Conservation (phyloP, 2,888 invertebrate genomes). For the Polietes domitor region DNA sequence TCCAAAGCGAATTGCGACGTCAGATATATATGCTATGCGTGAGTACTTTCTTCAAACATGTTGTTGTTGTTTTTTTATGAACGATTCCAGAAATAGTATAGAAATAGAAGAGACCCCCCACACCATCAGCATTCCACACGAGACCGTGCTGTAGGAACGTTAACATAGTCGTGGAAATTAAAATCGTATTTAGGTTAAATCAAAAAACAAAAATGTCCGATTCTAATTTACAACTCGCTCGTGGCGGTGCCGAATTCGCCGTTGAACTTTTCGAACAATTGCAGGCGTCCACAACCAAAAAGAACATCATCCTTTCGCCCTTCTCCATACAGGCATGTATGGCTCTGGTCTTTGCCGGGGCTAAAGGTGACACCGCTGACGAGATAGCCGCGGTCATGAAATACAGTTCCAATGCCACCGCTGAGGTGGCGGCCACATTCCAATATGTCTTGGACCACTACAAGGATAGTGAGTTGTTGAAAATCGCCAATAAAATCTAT, state of each 20-base stretch:
- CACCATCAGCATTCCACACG: slow-evolving; percentile 53
- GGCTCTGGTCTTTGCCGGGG: slow-evolving; percentile 88
- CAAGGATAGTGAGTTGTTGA: slow-evolving; percentile 73
- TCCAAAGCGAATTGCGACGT: too few species aligned
- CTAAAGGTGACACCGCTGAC: slow-evolving; percentile 84
- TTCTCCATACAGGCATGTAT: slow-evolving; percentile 88
- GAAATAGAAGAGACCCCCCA: too few species aligned
- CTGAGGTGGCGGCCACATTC: slow-evolving; percentile 73
- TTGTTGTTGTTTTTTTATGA: too few species aligned
- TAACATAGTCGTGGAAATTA: neutral
- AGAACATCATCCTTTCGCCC: slow-evolving; percentile 89
- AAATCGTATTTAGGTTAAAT: too few species aligned
- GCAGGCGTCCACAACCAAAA: slow-evolving; percentile 80
- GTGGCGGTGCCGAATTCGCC: slow-evolving; percentile 76
- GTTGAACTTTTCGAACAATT: slow-evolving; percentile 74
- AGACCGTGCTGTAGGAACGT: slow-evolving; percentile 44
- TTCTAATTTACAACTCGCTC: slow-evolving; percentile 75
- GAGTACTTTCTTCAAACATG: too few species aligned
- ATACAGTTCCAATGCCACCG: slow-evolving; percentile 79
- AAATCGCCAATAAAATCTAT: slow-evolving; percentile 89
- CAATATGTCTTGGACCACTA: slow-evolving; percentile 74
- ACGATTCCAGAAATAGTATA: too few species aligned
- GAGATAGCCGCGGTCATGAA: slow-evolving; percentile 84
- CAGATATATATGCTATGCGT: too few species aligned
- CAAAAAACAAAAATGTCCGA: slow-evolving; percentile 53